Evolutionary conservation across 2,888 invertebrate genomes (phyloP).

Genomic region (Lysandra coridon): DNA sequence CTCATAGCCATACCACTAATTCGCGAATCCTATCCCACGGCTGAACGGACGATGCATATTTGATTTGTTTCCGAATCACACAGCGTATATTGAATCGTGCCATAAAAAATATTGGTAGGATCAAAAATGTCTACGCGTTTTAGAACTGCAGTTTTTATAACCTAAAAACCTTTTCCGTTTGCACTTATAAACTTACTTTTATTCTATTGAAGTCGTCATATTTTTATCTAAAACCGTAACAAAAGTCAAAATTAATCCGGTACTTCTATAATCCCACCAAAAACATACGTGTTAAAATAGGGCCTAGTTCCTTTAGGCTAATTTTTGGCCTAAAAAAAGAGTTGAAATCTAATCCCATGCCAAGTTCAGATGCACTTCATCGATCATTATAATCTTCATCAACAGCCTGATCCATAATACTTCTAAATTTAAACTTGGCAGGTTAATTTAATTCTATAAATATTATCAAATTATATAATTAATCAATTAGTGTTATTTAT

Average conservation of each 20-base stretch:
- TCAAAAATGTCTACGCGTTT: conserved; percentile 42
- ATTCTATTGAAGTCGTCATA: background rate
- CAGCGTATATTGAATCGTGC: conserved; percentile 53
- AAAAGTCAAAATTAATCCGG: background rate
- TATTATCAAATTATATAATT: no score
- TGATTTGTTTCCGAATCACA: conserved; percentile 76
- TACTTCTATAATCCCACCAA: background rate
- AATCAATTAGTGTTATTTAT: no score
- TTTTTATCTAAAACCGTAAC: background rate
- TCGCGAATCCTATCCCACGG: conserved; percentile 73
- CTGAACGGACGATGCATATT: conserved; percentile 73
- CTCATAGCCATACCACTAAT: conserved; percentile 50
- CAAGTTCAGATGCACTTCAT: no score
- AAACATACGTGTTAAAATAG: no score
- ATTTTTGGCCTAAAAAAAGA: no score
- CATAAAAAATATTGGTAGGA: conserved; percentile 58
- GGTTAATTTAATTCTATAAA: no score
- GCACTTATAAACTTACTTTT: background rate
- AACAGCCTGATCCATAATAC: no score
- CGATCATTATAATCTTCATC: no score
- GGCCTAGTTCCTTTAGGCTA: no score
- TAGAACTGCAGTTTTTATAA: conserved; percentile 30
- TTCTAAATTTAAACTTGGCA: no score
- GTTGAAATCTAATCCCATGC: no score
- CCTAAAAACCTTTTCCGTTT: background rate